phyloP scores from a whole-genome alignment of 2,888 invertebrate species.

The Tubulanus polymorphus region DNA sequence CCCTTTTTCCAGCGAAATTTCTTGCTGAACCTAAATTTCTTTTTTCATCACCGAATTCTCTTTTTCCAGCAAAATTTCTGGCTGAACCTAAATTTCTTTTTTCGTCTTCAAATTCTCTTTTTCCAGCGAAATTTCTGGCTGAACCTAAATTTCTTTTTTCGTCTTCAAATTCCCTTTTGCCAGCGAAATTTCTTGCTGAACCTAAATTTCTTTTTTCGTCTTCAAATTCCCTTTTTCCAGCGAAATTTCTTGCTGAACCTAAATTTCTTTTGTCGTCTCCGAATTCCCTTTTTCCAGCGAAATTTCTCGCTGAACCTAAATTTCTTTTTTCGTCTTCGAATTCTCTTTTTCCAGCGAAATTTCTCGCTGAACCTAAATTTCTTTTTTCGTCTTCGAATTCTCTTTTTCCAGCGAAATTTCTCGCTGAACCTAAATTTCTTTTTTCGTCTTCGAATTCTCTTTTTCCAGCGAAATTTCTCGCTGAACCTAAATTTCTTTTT shows the following conservation, averaged over 20 bases:
- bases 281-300: neutral
- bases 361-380: neutral
- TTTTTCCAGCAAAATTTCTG: neutral
- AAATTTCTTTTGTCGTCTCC: neutral
- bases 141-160: neutral
- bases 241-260: neutral
- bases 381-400: neutral
- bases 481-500: neutral
- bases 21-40: neutral
- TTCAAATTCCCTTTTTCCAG: neutral
- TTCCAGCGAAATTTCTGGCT: neutral
- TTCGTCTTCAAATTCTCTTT: neutral
- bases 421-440: too few relatives aligned
- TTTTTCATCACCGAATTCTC: neutral
- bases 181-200: neutral
- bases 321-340: neutral
- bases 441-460: too few relatives aligned
- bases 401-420: neutral
- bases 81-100: neutral
- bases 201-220: neutral
- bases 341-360: neutral
- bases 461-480: too few relatives aligned
- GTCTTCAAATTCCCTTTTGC: neutral
- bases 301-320: neutral
- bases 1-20: neutral